A percentile compares a stretch with the other conserved stretches of the same genome.
Conservation (phyloP, 1,140 invertebrate species). For the Monochamus saltuarius region DNA sequence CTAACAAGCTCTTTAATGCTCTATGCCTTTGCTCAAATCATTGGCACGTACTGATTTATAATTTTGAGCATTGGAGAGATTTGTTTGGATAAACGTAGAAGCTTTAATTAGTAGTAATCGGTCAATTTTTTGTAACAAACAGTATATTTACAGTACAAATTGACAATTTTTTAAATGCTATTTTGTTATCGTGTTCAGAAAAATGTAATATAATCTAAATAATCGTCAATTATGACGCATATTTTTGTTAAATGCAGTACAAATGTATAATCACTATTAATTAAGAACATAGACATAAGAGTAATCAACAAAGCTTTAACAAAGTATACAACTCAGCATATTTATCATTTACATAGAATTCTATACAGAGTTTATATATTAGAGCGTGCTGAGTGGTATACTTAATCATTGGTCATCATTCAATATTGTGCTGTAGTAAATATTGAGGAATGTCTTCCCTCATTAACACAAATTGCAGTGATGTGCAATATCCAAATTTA, state of each 20-base stretch:
- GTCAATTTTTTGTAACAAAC: slow-evolving; percentile 16
- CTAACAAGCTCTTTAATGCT: slow-evolving; percentile 3
- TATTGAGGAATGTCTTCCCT: slow-evolving; percentile 12
- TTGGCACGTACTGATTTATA: slow-evolving; percentile 38
- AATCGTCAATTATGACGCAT: slow-evolving; percentile 46
- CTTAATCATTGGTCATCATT: slow-evolving; percentile 17
- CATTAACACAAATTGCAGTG: slow-evolving; percentile 33
- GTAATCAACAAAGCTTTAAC: slow-evolving; percentile 19
- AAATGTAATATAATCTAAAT: slow-evolving; percentile 35
- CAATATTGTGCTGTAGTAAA: slow-evolving; percentile 13
- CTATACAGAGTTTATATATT: slow-evolving; percentile 6
- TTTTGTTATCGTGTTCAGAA: slow-evolving; percentile 31
- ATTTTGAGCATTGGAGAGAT: slow-evolving; percentile 22
- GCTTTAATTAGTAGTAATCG: slow-evolving; percentile 34
- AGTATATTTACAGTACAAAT: slow-evolving; percentile 30
- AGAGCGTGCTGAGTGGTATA: not conserved
- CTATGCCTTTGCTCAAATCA: slow-evolving; percentile 4
- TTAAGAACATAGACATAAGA: slow-evolving; percentile 34
- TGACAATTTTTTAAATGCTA: slow-evolving; percentile 34
- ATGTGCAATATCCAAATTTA: slow-evolving; percentile 44
- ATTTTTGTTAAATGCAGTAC: slow-evolving; percentile 52
- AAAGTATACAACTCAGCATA: slow-evolving; percentile 20
- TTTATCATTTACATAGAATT: slow-evolving; percentile 7
- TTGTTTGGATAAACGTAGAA: slow-evolving; percentile 12
- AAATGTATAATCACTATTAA: slow-evolving; percentile 49